A percentile compares a stretch with the other conserved stretches of the same genome.
Evolutionary conservation across 2,113 vertebrate genomes (phyloP).

Genomic region (Stomatorhinus ivindoensis): DNA sequence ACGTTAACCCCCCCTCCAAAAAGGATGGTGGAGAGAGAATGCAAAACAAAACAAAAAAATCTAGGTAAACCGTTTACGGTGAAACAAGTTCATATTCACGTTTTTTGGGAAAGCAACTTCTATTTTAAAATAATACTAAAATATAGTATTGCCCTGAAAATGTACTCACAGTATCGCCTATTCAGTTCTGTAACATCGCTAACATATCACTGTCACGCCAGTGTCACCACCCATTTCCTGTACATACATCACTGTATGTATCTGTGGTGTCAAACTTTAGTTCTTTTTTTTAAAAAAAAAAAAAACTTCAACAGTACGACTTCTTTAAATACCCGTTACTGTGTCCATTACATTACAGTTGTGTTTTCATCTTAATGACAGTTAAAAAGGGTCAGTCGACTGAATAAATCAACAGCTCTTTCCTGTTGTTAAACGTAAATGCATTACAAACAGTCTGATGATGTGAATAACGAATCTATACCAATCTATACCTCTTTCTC

Average conservation of each 20-base stretch:
- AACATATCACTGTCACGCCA: not conserved
- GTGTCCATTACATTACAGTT: not conserved
- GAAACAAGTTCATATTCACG: constrained; percentile 2
- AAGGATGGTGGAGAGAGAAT: not conserved
- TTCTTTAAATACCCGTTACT: constrained; percentile 6
- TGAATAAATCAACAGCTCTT: not conserved
- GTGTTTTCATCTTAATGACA: not conserved
- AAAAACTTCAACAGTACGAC: not conserved
- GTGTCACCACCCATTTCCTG: not conserved
- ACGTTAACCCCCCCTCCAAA: not conserved
- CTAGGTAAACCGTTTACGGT: not conserved
- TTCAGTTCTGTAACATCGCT: constrained; percentile 1
- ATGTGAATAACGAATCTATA: not conserved
- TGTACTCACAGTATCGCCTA: constrained; percentile 12
- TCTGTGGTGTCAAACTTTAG: not conserved
- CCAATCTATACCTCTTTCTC: not conserved
- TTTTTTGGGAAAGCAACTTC: constrained; percentile 16
- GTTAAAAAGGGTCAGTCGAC: not conserved
- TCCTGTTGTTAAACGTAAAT: not conserved
- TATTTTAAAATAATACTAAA: constrained; percentile 22
- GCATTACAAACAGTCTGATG: not conserved
- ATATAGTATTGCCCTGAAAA: constrained; percentile 24
- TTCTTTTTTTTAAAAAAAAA: no score
- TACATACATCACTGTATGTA: not conserved
- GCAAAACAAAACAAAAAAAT: not conserved